Evolutionary conservation across 2,113 vertebrate genomes (phyloP).

Genomic region (Aptenodytes forsteri): DNA sequence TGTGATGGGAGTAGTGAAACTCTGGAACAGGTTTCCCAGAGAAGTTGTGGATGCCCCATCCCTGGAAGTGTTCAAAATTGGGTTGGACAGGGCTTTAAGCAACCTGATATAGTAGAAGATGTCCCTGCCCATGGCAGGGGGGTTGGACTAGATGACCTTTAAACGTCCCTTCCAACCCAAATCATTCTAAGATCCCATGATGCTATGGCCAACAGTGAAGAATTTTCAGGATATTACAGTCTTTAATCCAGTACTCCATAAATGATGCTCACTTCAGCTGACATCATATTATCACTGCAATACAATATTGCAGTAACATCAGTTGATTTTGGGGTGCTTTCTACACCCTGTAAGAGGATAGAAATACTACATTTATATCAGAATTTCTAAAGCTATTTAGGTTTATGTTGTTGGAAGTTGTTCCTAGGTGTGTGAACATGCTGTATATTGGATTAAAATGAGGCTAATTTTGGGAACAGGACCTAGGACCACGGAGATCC

Average conservation of each 20-base stretch:
- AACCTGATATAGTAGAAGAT: neutral
- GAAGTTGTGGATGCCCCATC: neutral
- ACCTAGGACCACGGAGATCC: neutral
- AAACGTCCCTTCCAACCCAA: neutral
- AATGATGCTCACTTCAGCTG: neutral
- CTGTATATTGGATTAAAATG: neutral
- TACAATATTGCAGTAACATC: neutral
- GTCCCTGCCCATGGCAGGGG: neutral
- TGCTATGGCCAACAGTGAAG: neutral
- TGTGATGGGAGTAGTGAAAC: neutral
- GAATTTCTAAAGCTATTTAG: neutral
- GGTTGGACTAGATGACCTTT: neutral
- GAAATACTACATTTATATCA: neutral
- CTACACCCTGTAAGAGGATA: neutral
- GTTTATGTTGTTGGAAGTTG: neutral
- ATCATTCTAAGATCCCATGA: neutral
- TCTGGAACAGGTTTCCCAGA: neutral
- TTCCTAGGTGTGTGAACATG: neutral
- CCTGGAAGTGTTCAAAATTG: neutral
- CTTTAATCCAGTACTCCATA: neutral
- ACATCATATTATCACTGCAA: neutral
- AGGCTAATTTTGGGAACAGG: neutral
- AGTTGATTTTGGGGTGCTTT: neutral
- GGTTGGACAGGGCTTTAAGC: neutral
- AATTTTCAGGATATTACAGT: neutral